Base-by-base conservation (phyloP, 2,797 vertebrate species). In the Eupleurogrammus muticus region DNA sequence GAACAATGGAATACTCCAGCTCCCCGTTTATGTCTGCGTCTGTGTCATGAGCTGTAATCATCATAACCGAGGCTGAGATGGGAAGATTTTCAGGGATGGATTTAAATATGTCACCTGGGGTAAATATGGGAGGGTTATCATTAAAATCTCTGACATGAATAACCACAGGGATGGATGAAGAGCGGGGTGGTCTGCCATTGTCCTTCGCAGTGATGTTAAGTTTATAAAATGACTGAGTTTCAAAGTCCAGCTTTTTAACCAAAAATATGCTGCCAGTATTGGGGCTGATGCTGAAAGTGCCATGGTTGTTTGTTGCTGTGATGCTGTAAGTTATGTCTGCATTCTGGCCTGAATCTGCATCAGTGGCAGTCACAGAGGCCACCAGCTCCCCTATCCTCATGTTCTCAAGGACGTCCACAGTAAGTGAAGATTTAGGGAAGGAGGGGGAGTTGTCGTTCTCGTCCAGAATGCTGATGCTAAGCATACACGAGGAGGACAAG, bases 181-280 rank as follows among this genome's bases (percentile, higher is more conserved):
- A 98, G 49, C 95, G 95, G 0, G 96, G 91, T 0, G 97, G 98
- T 54, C 95, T 94, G 32, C 98, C 98, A 20, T 94, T 96, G 84
- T 99, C 98, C 79, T 95, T 96, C 0, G 97, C 98, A 0, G 97
- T 98, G 87, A 99, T 94, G 63, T 99, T 99, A 56, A 99, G 90
- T 77, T 95, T 97, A 85, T 97, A 99, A 48, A 97, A 78, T 1
- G 96, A 95, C 42, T 99, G 98, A 0, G 97, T 97, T 91, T 99
- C 98, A 79, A 94, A 99, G 90, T 99, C 98, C 88, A 99, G 73
- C 73, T 95, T 97, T 83, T 97, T 97, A 5, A 97, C 94, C 44
- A 99, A 86, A 62, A 99, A 99, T 77, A 99, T 96, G 78, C 97
- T 99, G 60, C 97, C 98, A 0, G 98, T 99, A 91, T 97, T 98